These are phyloP conservation scores for Lepus timidus DNA, from an alignment of 2,113 vertebrate species.

Conservation along the genomic window DNA sequence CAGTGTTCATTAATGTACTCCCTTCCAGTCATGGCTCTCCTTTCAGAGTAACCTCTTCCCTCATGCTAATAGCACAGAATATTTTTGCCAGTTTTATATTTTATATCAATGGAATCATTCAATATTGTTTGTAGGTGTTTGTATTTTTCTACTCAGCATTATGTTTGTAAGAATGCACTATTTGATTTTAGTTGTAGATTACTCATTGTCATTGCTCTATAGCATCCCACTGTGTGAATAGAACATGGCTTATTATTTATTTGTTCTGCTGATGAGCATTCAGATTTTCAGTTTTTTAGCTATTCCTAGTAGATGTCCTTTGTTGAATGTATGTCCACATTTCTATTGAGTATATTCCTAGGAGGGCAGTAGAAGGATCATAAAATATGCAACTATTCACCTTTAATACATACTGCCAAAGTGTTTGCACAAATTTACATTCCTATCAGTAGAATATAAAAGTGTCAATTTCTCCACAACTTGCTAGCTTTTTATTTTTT, in stretches of 20 bases:
- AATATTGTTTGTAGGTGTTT: neutral
- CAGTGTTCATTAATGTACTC: neutral
- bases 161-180: neutral
- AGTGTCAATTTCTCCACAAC: neutral
- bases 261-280: neutral
- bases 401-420: neutral
- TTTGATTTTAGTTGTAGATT: neutral
- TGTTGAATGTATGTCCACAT: neutral
- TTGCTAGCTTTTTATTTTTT: neutral
- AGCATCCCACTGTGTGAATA: neutral
- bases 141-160: neutral
- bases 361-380: neutral
- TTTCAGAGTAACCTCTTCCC: neutral
- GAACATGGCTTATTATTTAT: neutral
- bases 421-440: neutral
- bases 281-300: neutral
- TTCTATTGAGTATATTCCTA: neutral
- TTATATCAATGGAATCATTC: neutral
- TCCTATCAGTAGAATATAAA: neutral
- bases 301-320: constrained; percentile 5
- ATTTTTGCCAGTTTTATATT: constrained; percentile 24
- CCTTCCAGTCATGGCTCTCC: neutral
- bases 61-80: neutral
- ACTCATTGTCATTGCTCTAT: neutral
- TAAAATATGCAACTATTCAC: neutral